phyloP scores from a whole-genome alignment of 2,113 vertebrate genomes.

The Pachyramphus minor region DNA sequence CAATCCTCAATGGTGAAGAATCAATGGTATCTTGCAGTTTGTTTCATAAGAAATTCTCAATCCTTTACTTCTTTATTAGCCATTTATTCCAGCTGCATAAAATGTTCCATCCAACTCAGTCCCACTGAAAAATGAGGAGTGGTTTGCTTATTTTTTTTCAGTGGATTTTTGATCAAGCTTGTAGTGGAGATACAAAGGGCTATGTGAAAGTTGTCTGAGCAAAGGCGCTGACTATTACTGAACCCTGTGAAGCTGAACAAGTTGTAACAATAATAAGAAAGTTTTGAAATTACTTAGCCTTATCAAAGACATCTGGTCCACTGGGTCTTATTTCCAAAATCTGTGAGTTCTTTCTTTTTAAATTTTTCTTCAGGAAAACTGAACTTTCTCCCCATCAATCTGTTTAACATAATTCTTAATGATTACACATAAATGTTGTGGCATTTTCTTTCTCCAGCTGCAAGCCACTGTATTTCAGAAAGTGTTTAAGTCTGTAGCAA shows the following conservation, averaged over 20 bases:
- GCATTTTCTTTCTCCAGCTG: slow-evolving; percentile 30
- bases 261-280: background rate
- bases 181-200: background rate
- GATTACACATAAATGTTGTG: background rate
- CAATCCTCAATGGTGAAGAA: background rate
- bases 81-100: background rate
- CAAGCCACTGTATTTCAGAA: background rate
- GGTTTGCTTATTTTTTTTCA: background rate
- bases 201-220: background rate
- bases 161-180: background rate
- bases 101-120: background rate
- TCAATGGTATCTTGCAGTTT: background rate
- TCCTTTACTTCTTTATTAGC: background rate
- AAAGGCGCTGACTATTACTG: background rate
- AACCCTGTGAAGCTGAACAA: background rate
- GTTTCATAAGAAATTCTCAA: background rate
- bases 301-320: background rate
- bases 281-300: background rate
- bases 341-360: background rate
- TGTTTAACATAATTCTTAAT: slow-evolving; percentile 16
- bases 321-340: background rate
- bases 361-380: background rate
- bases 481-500: slow-evolving; percentile 5
- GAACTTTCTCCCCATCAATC: background rate
- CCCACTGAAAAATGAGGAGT: background rate